Evolutionary conservation across 2,113 vertebrate species (phyloP), one percentile per base, ranked within the genome.

Genomic region (Geothlypis trichas): DNA sequence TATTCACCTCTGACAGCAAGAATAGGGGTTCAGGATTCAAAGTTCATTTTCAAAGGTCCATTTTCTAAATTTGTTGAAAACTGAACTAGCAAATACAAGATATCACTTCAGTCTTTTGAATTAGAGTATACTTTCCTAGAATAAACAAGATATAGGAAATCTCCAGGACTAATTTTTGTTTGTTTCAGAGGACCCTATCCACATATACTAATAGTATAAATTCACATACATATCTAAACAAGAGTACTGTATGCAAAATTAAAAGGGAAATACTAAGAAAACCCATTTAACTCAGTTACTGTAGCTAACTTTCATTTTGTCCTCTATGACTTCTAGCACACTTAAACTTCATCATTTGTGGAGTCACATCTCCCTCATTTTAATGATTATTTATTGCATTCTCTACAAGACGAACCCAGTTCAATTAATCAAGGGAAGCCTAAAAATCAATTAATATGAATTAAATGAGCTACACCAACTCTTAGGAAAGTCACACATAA

Each of bases 381-480:
- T 98, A 98, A 98, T 98, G 97, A 97, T 98, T 98, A 99, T 99
- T 99, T 98, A 99, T 99, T 98, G 98, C 98, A 95, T 94, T 97
- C 95, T 97, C 96, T 98, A 98, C 97, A 98, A 98, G 98, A 98
- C 69, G 63, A 98, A 98, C 97, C 93, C 94, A 95, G 95, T 97
- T 98, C 98, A 98, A 99, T 99, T 99, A 98, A 99, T 99, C 99
- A 99, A 96, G 95, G 95, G 97, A 97, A 98, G 98, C 97, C 97
- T 98, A 98, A 98, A 98, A 97, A 99, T 99, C 99, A 99, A 99
- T 99, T 99, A 98, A 98, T 98, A 98, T 97, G 98, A 98, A 99
- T 99, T 99, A 99, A 99, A 99, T 98, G 98, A 99, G 98, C 97
- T 98, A 98, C 98, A 98, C 98, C 98, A 98, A 98, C 97, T 98